Evolutionary conservation across 2,113 vertebrate species (phyloP).

Genomic region (Nyctereutes procyonoides): DNA sequence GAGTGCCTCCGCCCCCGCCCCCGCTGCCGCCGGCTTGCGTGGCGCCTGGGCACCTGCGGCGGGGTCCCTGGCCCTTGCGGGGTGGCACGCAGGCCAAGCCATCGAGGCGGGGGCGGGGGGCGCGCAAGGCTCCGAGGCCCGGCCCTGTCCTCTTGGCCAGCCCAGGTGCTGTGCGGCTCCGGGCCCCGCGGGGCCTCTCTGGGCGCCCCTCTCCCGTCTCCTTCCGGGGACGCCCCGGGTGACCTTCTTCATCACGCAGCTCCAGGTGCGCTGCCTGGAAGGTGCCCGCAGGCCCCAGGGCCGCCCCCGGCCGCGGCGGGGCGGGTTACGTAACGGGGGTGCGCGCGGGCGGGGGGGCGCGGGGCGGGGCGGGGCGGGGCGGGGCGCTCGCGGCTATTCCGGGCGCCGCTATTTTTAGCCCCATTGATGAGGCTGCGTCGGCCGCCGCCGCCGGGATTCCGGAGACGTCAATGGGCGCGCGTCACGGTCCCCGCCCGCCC

Average conservation of each 20-base stretch:
- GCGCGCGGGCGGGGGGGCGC: neutral
- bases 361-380: constrained; percentile 48
- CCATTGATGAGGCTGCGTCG: constrained; percentile 81
- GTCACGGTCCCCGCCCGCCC: constrained; percentile 81
- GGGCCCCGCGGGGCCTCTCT: constrained; percentile 15
- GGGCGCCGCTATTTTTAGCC: constrained; percentile 87
- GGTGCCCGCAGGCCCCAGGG: neutral
- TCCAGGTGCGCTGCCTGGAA: neutral
- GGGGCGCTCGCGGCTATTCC: constrained; percentile 74
- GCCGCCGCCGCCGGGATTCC: constrained; percentile 88
- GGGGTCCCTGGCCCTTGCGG: neutral
- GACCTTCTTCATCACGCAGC: neutral
- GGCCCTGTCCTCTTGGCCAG: neutral
- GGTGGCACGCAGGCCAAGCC: neutral
- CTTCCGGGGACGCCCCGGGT: constrained; percentile 53
- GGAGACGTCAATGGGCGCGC: constrained; percentile 85
- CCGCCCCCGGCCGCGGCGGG: neutral
- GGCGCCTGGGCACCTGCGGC: neutral
- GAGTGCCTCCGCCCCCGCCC: neutral
- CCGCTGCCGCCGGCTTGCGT: neutral
- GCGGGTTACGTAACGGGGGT: constrained; percentile 72
- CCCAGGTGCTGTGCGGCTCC: constrained; percentile 44
- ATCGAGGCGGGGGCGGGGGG: neutral
- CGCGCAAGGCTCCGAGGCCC: neutral
- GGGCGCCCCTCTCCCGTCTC: constrained; percentile 64